phyloP scores from a whole-genome alignment of 2,888 invertebrate species.

The Cephus spinipes region DNA sequence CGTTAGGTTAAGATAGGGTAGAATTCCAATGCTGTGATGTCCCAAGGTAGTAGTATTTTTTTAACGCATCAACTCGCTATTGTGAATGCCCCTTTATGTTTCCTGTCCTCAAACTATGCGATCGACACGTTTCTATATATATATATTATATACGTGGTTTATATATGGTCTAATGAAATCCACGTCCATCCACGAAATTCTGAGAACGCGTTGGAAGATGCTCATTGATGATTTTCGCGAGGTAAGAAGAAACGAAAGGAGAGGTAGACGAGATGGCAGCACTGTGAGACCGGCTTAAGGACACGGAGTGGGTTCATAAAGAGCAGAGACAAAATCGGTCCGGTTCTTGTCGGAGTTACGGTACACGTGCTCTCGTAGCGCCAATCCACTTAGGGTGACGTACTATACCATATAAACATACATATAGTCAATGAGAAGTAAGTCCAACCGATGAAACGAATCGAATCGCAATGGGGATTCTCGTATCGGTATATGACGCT shows the following conservation, averaged over 20 bases:
- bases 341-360: constrained; percentile 7
- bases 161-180: not conserved
- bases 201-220: not conserved
- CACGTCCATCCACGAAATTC: not conserved
- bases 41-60: no score
- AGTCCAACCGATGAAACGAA: constrained; percentile 10
- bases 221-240: constrained; percentile 3
- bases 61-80: no score
- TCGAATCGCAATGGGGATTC: constrained; percentile 19
- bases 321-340: constrained; percentile 11
- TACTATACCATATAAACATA: not conserved
- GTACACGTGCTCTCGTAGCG: constrained; percentile 8
- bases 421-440: not conserved
- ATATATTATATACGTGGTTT: not conserved
- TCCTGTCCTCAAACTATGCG: no score
- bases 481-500: constrained; percentile 4
- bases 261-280: not conserved
- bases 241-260: not conserved
- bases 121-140: no score
- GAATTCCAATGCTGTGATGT: no score
- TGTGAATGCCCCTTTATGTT: no score
- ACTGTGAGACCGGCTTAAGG: not conserved
- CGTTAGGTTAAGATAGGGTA: no score
- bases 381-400: constrained; percentile 5
- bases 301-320: constrained; percentile 16